Percentiles rank a stretch among this genome's conserved stretches.
These are phyloP conservation scores for Drosophila dunni DNA, from an alignment of 1,140 invertebrate species.

Conservation along the genomic window DNA sequence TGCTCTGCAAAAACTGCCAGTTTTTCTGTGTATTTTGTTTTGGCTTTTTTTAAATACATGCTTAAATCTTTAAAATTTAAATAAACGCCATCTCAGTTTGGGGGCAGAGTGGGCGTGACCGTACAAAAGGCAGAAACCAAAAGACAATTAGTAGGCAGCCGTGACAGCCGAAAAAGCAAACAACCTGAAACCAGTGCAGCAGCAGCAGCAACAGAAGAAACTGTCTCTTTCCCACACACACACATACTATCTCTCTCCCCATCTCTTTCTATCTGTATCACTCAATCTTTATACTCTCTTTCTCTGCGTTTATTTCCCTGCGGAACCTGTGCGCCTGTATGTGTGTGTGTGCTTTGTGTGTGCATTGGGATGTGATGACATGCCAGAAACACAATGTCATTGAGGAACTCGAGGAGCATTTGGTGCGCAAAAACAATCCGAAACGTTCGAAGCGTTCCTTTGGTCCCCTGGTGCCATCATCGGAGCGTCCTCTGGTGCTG, in stretches of 20 bases:
- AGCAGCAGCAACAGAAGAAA: slow-evolving; percentile 35
- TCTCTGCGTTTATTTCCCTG: slow-evolving; percentile 18
- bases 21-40: slow-evolving; percentile 5
- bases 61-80: slow-evolving; percentile 14
- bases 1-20: slow-evolving; percentile 44
- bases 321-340: slow-evolving; percentile 19
- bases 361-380: slow-evolving; percentile 47
- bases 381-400: slow-evolving; percentile 84
- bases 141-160: slow-evolving; percentile 79
- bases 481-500: slow-evolving; percentile 87
- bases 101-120: slow-evolving; percentile 19
- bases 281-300: background rate
- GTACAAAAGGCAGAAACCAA: slow-evolving; percentile 77
- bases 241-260: slow-evolving; percentile 5
- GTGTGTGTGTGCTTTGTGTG: slow-evolving; percentile 33
- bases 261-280: background rate
- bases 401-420: slow-evolving; percentile 83
- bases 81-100: slow-evolving; percentile 15
- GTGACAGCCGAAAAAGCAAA: slow-evolving; percentile 42
- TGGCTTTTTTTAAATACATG: slow-evolving; percentile 46
- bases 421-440: slow-evolving; percentile 85
- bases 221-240: slow-evolving; percentile 12
- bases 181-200: slow-evolving; percentile 58
- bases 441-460: slow-evolving; percentile 85
- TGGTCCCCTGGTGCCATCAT: slow-evolving; percentile 86